Conservation (phyloP, 2,888 invertebrate genomes). For the Dryadula phaetusa region DNA sequence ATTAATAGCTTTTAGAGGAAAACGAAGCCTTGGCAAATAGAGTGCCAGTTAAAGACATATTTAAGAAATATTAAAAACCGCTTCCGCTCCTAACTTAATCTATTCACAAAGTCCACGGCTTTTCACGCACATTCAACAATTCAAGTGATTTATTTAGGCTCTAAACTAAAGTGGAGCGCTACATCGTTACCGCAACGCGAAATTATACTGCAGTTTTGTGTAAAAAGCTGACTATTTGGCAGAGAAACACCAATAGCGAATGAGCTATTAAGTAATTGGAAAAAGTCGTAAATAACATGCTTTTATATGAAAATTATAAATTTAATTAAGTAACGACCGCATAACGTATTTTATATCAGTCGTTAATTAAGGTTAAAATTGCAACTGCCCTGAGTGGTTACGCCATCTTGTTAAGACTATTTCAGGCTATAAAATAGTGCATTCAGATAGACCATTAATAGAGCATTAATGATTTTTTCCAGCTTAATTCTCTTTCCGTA, state of each 20-base stretch:
- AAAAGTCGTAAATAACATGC: slow-evolving; percentile 4
- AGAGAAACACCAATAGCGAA: slow-evolving; percentile 41
- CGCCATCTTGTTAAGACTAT: too few relatives aligned
- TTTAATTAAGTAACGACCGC: not conserved
- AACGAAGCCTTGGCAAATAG: too few relatives aligned
- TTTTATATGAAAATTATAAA: not conserved
- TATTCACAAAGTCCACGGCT: slow-evolving; percentile 50
- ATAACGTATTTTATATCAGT: too few relatives aligned
- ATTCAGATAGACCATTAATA: too few relatives aligned
- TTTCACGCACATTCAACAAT: slow-evolving; percentile 83
- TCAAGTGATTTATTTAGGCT: slow-evolving; percentile 77
- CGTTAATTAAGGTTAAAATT: too few relatives aligned
- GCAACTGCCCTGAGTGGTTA: too few relatives aligned
- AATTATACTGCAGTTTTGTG: slow-evolving; percentile 47
- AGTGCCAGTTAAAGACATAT: too few relatives aligned
- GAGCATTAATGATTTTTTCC: too few relatives aligned
- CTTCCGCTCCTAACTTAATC: slow-evolving; percentile 27
- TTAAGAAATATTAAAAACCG: not conserved
- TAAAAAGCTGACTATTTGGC: slow-evolving; percentile 46
- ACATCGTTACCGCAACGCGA: slow-evolving; percentile 44
- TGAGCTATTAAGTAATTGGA: slow-evolving; percentile 46
- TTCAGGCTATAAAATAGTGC: too few relatives aligned
- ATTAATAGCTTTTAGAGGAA: too few relatives aligned
- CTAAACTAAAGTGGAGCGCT: slow-evolving; percentile 55
- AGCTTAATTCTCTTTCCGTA: too few relatives aligned